phyloP scores from a whole-genome alignment of 2,888 invertebrate species.

The Chrysomela aeneicollis region DNA sequence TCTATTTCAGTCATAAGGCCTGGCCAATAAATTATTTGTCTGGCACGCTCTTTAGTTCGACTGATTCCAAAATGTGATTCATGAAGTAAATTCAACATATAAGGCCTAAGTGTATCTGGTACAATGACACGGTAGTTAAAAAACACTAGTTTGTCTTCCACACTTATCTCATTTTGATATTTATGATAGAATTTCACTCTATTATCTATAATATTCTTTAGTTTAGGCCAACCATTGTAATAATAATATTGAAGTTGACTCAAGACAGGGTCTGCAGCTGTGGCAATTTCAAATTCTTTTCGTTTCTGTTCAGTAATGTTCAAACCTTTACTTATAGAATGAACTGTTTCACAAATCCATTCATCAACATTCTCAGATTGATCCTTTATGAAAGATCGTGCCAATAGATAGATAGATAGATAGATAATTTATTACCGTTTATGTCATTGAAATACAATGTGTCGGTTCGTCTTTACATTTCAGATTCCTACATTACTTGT shows the following conservation, averaged over 20 bases:
- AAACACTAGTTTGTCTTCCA: constrained; percentile 4
- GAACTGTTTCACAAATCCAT: neutral
- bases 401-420: no score
- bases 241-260: neutral
- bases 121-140: constrained; percentile 1
- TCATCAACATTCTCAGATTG: neutral
- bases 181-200: constrained; percentile 1
- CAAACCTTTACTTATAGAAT: neutral
- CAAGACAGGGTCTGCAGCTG: neutral
- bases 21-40: no score
- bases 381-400: constrained; percentile 16
- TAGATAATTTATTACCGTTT: no score
- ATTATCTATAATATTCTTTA: neutral
- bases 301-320: no score
- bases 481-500: no score
- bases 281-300: neutral
- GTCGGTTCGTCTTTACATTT: no score
- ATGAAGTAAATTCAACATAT: constrained; percentile 10
- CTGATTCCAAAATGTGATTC: constrained; percentile 11
- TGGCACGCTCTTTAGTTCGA: constrained; percentile 2
- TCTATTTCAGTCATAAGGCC: constrained; percentile 1
- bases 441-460: no score
- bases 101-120: neutral
- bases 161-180: constrained; percentile 1
- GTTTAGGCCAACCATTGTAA: constrained; percentile 1